Percentiles rank a stretch among this genome's conserved stretches.
phyloP scores from a whole-genome alignment of 53 echinoderm and acorn worm species.

The Temnopleurus reevesii region DNA sequence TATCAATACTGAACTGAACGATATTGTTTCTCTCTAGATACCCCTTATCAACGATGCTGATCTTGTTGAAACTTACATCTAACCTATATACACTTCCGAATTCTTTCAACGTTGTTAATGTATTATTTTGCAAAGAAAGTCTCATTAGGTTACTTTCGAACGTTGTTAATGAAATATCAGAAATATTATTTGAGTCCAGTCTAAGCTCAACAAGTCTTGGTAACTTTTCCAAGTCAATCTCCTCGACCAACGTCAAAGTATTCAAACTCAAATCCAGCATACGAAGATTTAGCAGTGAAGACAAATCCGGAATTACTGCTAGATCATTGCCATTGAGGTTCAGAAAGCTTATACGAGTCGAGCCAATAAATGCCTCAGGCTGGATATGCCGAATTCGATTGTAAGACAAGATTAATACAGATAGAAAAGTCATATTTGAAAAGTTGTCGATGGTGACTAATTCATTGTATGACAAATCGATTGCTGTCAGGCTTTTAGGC shows the following conservation, averaged over 20 bases:
- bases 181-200: background rate
- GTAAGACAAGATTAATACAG: background rate
- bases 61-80: background rate
- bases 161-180: background rate
- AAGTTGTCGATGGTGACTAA: background rate
- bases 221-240: background rate
- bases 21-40: background rate
- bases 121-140: background rate
- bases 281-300: background rate
- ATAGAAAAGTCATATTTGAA: background rate
- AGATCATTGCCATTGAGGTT: background rate
- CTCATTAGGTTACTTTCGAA: too few species aligned
- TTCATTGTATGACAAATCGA: background rate
- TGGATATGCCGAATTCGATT: background rate
- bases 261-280: background rate
- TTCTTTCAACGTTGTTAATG: background rate
- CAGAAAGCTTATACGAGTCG: background rate
- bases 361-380: background rate
- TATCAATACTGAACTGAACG: background rate
- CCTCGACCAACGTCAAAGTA: background rate
- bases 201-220: background rate
- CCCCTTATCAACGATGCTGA: background rate
- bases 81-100: background rate
- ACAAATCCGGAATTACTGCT: background rate
- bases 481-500: background rate